Base-by-base conservation (phyloP, 2,888 invertebrate genomes). In the Pollenia labialis region DNA sequence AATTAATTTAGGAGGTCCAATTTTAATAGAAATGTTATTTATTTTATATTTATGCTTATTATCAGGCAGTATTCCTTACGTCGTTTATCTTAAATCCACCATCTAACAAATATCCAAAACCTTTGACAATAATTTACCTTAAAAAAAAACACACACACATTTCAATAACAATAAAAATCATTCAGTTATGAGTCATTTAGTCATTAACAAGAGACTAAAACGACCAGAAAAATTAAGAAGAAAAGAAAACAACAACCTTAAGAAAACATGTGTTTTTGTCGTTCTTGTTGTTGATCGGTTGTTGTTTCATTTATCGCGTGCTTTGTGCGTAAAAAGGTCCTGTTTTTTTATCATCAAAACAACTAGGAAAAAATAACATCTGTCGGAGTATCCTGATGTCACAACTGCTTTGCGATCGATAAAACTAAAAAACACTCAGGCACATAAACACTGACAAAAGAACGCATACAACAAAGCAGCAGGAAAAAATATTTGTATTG, bases 371-470 rank as follows among this genome's bases (percentile, higher is more conserved):
- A 66, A 16, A 85, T 82, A 85, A 85, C 85, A 85, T 82, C 85
- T 85, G 85, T 82, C 79, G 42, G 3, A 23, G 75, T 82, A 79
- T 85, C 85, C 85, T 82, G 82, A 74, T 85, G 79, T 75, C 82
- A 82, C 79, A 82, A 85, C 85, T 85, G 85, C 64, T 82, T 75
- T 16, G 62, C n/a, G n/a, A 76, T 56, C 64, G 56, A 66, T 54
- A 66, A 81, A 40, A 11, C 2, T 44, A 69, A 54, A 23, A 42
- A 23, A 44, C 58, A 68, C 42, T 52, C 40, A 58, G 0, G 54
- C n/a, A 42, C 54, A 56, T 23, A 50, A 16, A 10, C 9, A 40
- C 46, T 11, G 1, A 62, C 23, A 16, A n/a, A 18, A 40, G 56
- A 60, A 68, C 44, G 0, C 44, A 76, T 23, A 76, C 52, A 64